These are phyloP conservation scores for Phrynocephalus forsythii DNA, from an alignment of 2,797 vertebrate genomes.

Conservation along the genomic window DNA sequence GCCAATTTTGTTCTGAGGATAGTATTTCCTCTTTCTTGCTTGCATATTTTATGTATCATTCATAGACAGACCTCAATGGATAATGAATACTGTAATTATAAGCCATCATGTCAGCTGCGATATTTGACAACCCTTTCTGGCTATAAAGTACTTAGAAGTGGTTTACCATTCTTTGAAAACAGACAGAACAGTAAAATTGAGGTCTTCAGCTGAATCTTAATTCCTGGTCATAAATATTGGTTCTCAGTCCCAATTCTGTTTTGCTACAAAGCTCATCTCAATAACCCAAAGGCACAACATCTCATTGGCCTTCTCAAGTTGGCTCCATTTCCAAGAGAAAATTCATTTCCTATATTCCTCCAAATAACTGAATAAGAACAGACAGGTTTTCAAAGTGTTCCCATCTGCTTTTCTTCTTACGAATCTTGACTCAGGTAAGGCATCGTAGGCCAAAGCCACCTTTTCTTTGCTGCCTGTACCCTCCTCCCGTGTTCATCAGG, in stretches of 20 bases:
- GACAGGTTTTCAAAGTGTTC: neutral
- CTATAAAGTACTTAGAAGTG: too few relatives aligned
- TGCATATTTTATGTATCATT: neutral
- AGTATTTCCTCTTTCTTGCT: neutral
- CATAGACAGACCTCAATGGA: neutral
- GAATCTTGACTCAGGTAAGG: conserved; percentile 6
- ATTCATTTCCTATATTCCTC: neutral
- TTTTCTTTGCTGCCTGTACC: neutral
- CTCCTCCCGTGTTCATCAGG: conserved; percentile 14
- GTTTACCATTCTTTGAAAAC: neutral
- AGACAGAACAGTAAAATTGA: neutral
- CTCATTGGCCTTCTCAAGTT: neutral
- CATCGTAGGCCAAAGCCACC: conserved; percentile 30
- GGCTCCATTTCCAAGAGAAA: neutral
- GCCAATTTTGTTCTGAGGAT: neutral
- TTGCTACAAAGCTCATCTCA: neutral
- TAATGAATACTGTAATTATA: neutral
- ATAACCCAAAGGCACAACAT: neutral
- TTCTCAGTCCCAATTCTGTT: neutral
- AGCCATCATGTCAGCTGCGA: neutral
- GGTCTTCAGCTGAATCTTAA: neutral
- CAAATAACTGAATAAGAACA: neutral
- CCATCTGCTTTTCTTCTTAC: neutral
- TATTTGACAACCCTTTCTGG: neutral
- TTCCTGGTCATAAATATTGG: neutral